A percentile compares a stretch with the other conserved stretches of the same genome.
Conservation (phyloP, 2,797 vertebrate genomes). For the Labroides dimidiatus region DNA sequence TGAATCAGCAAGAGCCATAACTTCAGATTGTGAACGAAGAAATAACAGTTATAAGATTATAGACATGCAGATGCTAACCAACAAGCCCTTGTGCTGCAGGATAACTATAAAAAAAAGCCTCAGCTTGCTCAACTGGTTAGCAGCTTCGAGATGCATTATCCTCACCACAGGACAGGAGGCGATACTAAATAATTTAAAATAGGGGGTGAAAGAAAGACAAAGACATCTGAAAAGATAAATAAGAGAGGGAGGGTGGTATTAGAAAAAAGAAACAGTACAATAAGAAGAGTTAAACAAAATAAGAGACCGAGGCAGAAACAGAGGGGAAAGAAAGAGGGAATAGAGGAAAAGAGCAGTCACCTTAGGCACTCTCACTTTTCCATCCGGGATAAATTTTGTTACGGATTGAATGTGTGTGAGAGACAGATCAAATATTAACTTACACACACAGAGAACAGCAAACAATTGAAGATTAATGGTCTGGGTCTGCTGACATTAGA, state of each 20-base stretch:
- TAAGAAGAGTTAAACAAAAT: conserved; percentile 1
- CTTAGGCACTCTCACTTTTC: neutral
- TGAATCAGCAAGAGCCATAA: neutral
- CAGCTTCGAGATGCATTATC: conserved; percentile 11
- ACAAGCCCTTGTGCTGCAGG: conserved; percentile 4
- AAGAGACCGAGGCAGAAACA: conserved; percentile 22
- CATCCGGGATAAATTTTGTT: conserved; percentile 1
- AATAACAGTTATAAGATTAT: neutral
- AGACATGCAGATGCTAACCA: neutral
- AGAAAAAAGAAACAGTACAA: neutral
- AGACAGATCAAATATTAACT: neutral
- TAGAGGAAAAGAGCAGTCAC: neutral
- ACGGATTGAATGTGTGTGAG: neutral
- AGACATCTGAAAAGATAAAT: conserved; percentile 26
- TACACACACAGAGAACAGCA: conserved; percentile 11
- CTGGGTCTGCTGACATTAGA: conserved; percentile 45
- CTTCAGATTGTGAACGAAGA: neutral
- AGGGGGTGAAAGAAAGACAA: conserved; percentile 8
- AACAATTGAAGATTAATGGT: conserved; percentile 51
- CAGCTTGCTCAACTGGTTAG: neutral
- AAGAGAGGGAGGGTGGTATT: neutral
- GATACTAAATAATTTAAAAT: conserved; percentile 46
- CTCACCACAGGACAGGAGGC: neutral
- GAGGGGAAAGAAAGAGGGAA: neutral
- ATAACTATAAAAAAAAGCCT: conserved; percentile 4